Evolutionary conservation across 2,113 vertebrate genomes (phyloP).

Genomic region (Cervus canadensis): DNA sequence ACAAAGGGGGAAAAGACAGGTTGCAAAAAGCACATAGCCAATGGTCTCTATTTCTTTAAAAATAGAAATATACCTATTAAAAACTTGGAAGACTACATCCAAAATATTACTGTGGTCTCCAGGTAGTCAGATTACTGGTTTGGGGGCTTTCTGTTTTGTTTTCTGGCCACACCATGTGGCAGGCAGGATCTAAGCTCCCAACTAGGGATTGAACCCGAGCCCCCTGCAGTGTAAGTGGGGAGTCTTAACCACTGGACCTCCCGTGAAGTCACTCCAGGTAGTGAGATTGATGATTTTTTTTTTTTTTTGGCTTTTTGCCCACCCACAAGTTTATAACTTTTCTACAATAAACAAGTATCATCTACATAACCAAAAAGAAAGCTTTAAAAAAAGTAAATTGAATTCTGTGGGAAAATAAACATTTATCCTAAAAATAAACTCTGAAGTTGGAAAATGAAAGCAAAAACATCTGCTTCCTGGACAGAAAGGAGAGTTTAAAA

Average conservation of each 20-base stretch:
- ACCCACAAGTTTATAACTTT: background rate
- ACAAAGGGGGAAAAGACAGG: background rate
- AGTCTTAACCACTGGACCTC: background rate
- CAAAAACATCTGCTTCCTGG: constrained; percentile 62
- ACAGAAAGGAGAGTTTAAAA: constrained; percentile 36
- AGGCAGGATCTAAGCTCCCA: background rate
- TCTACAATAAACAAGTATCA: constrained; percentile 37
- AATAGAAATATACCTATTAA: background rate
- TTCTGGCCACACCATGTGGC: background rate
- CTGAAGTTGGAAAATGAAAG: constrained; percentile 67
- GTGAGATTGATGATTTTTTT: background rate
- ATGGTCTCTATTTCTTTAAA: background rate
- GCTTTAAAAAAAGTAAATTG: constrained; percentile 64
- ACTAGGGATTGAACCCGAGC: background rate
- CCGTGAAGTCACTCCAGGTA: background rate
- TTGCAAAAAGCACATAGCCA: background rate
- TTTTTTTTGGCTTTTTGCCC: background rate
- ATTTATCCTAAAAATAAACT: constrained; percentile 68
- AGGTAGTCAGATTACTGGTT: background rate
- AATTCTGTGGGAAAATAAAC: constrained; percentile 71
- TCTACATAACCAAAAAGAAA: constrained; percentile 37
- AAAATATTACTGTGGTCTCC: background rate
- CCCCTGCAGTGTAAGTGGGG: background rate
- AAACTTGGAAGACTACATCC: background rate
- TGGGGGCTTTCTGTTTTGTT: background rate